Percentiles rank a stretch among this genome's conserved stretches.
These are phyloP conservation scores for Papilio polyxenes DNA, from an alignment of 1,140 invertebrate genomes.

Conservation along the genomic window DNA sequence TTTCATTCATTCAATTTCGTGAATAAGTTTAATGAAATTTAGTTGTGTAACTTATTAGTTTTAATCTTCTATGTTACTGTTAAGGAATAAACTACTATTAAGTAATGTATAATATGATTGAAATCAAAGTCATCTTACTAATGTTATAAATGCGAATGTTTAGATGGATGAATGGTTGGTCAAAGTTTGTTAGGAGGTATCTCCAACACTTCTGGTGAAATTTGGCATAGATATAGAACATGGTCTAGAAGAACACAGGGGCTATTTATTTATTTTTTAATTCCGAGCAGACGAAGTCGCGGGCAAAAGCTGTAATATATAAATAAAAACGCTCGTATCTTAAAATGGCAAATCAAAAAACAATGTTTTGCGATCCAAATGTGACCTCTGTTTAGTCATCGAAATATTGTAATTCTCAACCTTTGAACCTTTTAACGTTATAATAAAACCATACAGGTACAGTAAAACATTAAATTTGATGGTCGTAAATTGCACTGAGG, in stretches of 20 bases:
- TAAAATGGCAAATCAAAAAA: not conserved
- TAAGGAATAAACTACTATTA: not conserved
- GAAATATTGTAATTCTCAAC: conserved; percentile 16
- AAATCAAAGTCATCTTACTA: not conserved
- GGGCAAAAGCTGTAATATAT: too few relatives aligned
- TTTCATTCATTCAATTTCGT: not conserved
- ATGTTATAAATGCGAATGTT: too few relatives aligned
- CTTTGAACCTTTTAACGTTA: conserved; percentile 29
- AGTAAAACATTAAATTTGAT: conserved; percentile 26
- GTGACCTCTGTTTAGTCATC: not conserved
- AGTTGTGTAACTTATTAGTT: too few relatives aligned
- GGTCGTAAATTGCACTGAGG: conserved; percentile 16
- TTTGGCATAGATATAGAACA: too few relatives aligned
- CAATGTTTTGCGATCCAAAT: not conserved
- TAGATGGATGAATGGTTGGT: too few relatives aligned
- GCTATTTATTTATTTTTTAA: too few relatives aligned
- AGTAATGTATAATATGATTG: not conserved
- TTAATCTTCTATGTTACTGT: too few relatives aligned
- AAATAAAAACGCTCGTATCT: not conserved
- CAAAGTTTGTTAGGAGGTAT: too few relatives aligned
- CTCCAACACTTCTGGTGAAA: too few relatives aligned
- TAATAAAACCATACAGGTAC: conserved; percentile 18
- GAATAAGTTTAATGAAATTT: not conserved
- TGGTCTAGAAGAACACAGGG: too few relatives aligned
- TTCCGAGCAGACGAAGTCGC: too few relatives aligned